Evolutionary conservation across 2,888 invertebrate species (phyloP), one percentile per base, ranked within the genome.

Genomic region (Eledone cirrhosa): DNA sequence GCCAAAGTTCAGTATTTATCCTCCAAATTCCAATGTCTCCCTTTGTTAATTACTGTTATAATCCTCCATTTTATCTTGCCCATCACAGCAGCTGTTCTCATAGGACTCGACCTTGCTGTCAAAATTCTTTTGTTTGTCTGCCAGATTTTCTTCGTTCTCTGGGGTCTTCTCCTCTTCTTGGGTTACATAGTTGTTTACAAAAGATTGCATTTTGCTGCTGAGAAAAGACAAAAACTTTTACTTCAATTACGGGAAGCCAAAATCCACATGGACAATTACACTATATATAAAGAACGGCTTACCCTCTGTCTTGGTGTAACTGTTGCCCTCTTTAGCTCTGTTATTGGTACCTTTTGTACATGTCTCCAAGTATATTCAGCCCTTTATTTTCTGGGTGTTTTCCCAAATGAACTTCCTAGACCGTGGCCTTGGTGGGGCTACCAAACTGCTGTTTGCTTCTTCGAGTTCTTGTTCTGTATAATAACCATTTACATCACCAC

Each of bases 381-480:
- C 76, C 93, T 94, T 86, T 93, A 93, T 76, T 93, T 94, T 69
- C 87, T 91, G 89, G 82, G 89, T 82, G 91, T 91, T 85, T 85
- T 91, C 85, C 82, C 88, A 0, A 76, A 79, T 14, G 84, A 84
- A 14, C 88, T 88, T 33, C 92, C 92, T 0, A 91, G 92, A 81
- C 91, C 92, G 81, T 97, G 97, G 97, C 92, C 96, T 5, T 95
- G 97, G 92, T 97, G 96, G 96, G 95, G 95, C 29, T 97, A 95
- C 91, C 96, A 97, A 88, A 94, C 96, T 87, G 94, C 95, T 0
- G 93, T 96, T 78, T 93, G 97, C 41, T 92, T 96, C 11, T 93
- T 96, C 78, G 97, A 97, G 91, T 94, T 97, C 74, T 94, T 94
- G n/a, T 95, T 97, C 87, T 95, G 97, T 85, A 94, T 95, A 7